Base-by-base conservation (phyloP, 2,797 vertebrate species). In the Liasis olivaceus region DNA sequence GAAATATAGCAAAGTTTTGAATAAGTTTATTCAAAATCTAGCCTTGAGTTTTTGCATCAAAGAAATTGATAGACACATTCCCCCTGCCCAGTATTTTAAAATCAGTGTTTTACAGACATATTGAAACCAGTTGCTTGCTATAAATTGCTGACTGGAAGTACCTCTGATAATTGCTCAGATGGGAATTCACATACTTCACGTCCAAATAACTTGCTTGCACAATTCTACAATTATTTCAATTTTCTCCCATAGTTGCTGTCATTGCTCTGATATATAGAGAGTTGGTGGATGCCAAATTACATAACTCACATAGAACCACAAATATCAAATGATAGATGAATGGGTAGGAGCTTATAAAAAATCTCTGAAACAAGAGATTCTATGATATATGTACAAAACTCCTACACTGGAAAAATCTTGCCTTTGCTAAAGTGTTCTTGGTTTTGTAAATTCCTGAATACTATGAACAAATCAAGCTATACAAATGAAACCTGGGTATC, bases 31-130 rank as follows among this genome's bases (percentile, higher is more conserved):
- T 42, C 90, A 93, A 36, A 7, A 5, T 58, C n/a, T 14, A 72
- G 31, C 24, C 92, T 89, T 91, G 66, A 51, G 24, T 47, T 89
- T 42, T 85, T 89, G 77, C 81, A 66, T 69, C 91, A 91, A 54
- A 14, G 84, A 89, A 4, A 2, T 85, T 12, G 90, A 28, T 7
- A 90, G 66, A 4, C 47, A 28, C 28, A 86, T 72, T 8, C 15
- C 69, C 28, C 28, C 12, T 13, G 12, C 64, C 14, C 87, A 93
- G 11, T 47, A 72, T 62, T 86, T 72, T 36, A 54, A 59, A 72
- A 36, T 9, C 17, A 26, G 12, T 31, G 42, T 47, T 89, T 86
- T 17, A 14, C 7, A 64, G 13, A 64, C 22, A 9, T 15, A 60
- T 24, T 89, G 88, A 87, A 72, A 14, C n/a, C 36, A 54, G 28